Conservation (phyloP, 2,797 vertebrate species). For the Sebastes taczanowskii region DNA sequence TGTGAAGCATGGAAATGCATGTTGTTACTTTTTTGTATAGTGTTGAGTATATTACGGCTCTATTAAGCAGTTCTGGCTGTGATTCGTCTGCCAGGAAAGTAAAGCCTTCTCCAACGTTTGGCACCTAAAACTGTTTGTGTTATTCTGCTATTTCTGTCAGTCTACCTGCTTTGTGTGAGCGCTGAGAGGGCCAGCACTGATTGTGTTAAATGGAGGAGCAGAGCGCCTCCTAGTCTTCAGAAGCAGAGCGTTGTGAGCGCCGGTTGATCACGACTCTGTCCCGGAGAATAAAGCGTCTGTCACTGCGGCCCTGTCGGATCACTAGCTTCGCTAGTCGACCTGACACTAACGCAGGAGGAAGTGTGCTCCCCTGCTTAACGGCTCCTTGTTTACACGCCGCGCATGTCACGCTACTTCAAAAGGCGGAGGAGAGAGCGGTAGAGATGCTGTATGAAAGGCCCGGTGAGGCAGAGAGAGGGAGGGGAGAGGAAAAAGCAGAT, state of each 20-base stretch:
- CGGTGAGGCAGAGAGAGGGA: slow-evolving; percentile 48
- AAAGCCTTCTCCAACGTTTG: slow-evolving; percentile 12
- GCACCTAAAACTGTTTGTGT: slow-evolving; percentile 11
- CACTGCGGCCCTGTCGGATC: slow-evolving; percentile 55
- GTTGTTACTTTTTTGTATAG: neutral
- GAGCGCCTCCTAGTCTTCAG: slow-evolving; percentile 1
- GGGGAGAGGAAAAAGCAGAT: slow-evolving; percentile 45
- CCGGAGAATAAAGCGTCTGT: slow-evolving; percentile 60
- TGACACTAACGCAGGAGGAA: slow-evolving; percentile 78
- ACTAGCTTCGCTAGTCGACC: slow-evolving; percentile 48
- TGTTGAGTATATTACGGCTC: neutral
- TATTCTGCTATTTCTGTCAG: slow-evolving; percentile 22
- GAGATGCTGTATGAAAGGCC: slow-evolving; percentile 61
- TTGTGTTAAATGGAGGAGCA: slow-evolving; percentile 41
- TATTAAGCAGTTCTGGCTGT: neutral
- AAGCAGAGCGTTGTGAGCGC: neutral
- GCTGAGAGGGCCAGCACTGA: slow-evolving; percentile 19
- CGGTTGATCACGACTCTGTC: slow-evolving; percentile 49
- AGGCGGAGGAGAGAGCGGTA: slow-evolving; percentile 60
- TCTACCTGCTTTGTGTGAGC: slow-evolving; percentile 21
- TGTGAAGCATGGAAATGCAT: neutral
- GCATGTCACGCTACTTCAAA: slow-evolving; percentile 76
- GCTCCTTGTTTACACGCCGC: slow-evolving; percentile 81
- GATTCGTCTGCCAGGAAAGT: slow-evolving; percentile 25
- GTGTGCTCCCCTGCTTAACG: slow-evolving; percentile 77